Base-by-base conservation (phyloP, 1,140 invertebrate species). In the Drosophila repletoides region DNA sequence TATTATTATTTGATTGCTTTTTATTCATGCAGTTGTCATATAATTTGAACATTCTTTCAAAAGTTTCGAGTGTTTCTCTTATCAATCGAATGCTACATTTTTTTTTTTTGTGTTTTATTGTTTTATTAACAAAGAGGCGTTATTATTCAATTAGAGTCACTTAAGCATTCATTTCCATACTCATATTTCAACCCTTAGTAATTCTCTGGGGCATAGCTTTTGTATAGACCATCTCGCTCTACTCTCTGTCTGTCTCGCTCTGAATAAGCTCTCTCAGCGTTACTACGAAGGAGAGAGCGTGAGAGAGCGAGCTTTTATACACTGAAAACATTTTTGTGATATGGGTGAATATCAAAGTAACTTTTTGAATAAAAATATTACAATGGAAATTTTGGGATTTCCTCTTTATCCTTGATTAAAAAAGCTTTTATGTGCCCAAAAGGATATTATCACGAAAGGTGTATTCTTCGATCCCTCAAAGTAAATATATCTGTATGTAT, bases 151-250 rank as follows among this genome's bases (percentile, higher is more conserved):
- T 72, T 67, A 26, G 28, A 63, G 10, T 52, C 34, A 29, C 31
- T 52, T 45, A 45, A 17, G 52, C 29, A 31, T 56, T 59, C 21
- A 56, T 55, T 38, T 59, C 41, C 12, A 56, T 41, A 1, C 2
- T 12, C 2, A 21, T 10, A 22, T 21, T 72, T 45, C 63, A 60
- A 63, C 64, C 77, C 79, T 36, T 26, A 66, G 4, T 26, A 58
- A 34, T 41, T 51, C 59, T 71, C 69, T 61, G 24, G 49, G 71
- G 52, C 17, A 38, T 41, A 58, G 55, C 71, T 72, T 59, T 72
- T 40, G 38, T 77, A 74, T 49, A 76, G 75, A 79, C 59, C 26
- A 9, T 51, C 53, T 51, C 49, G 12, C 45, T 59, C 14, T 26
- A 21, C 28, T 34, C 29, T 14, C 19, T 12, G 29, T n/a, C 26